Conservation (phyloP, 2,797 vertebrate genomes). For the Phyllotis vaccarum region DNA sequence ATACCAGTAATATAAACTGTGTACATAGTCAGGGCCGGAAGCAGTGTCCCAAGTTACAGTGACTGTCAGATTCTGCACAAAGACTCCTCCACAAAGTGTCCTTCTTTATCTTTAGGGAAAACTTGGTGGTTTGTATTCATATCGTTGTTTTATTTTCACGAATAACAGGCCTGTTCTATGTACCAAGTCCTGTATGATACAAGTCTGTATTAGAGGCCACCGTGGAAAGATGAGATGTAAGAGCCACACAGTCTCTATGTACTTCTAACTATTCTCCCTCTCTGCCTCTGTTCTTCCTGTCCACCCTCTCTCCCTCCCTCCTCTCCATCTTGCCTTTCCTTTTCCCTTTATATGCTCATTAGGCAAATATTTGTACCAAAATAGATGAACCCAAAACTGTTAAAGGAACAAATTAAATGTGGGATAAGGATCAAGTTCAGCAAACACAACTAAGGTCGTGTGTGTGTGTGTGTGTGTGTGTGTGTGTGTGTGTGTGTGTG, state of each 20-base stretch:
- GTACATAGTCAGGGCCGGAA: not conserved
- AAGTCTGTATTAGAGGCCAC: not conserved
- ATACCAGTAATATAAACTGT: not conserved
- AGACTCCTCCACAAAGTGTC: not conserved
- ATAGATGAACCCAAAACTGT: slow-evolving; percentile 2
- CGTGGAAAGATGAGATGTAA: not conserved
- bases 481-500: too few species aligned
- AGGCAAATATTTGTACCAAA: slow-evolving; percentile 7
- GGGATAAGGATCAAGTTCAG: not conserved
- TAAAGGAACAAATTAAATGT: not conserved
- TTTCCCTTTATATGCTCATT: not conserved
- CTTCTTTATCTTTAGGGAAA: not conserved
- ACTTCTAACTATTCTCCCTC: not conserved
- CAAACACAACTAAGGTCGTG: not conserved
- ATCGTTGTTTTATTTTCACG: slow-evolving; percentile 1
- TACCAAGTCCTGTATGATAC: not conserved
- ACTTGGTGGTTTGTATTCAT: not conserved
- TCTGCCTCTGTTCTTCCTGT: too few species aligned
- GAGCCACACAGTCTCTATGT: not conserved
- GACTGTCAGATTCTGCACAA: slow-evolving; percentile 13
- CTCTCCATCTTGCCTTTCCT: not conserved
- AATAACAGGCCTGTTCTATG: not conserved
- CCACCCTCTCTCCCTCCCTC: not conserved
- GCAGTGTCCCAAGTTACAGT: not conserved
- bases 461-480: too few species aligned